phyloP scores from a whole-genome alignment of 1,140 invertebrate genomes.

The Rhyacophila brunnea region DNA sequence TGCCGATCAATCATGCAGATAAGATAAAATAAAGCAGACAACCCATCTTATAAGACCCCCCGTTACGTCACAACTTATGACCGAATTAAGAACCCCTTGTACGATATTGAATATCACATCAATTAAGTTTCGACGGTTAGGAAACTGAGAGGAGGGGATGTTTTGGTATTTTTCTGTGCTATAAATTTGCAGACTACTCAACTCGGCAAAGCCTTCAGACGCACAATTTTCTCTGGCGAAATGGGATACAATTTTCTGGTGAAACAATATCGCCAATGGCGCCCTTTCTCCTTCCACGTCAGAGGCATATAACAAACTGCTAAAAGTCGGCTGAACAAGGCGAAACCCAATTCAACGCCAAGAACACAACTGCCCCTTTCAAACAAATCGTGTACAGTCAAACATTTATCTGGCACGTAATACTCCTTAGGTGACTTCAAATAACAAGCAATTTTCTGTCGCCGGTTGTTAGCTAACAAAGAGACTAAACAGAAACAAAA shows the following conservation, averaged over 20 bases:
- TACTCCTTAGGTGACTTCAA: not conserved
- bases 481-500: too few species aligned
- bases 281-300: conserved; percentile 10
- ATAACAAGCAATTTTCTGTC: too few species aligned
- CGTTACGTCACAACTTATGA: too few species aligned
- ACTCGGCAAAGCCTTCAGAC: conserved; percentile 29
- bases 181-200: not conserved
- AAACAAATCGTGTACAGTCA: conserved; percentile 15
- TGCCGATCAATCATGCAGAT: too few species aligned
- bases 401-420: conserved; percentile 14
- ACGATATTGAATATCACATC: too few species aligned
- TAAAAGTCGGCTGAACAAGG: conserved; percentile 19
- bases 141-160: too few species aligned
- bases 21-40: too few species aligned
- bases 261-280: conserved; percentile 18
- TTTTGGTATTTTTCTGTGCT: too few species aligned
- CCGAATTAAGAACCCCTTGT: too few species aligned
- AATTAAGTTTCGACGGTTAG: too few species aligned
- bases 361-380: conserved; percentile 13
- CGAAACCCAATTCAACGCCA: conserved; percentile 24
- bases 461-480: too few species aligned
- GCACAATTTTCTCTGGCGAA: conserved; percentile 20
- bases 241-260: conserved; percentile 15
- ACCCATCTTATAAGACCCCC: too few species aligned
- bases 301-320: conserved; percentile 30